Conservation (phyloP, 2,797 vertebrate species). For the Pelochelys cantorii region DNA sequence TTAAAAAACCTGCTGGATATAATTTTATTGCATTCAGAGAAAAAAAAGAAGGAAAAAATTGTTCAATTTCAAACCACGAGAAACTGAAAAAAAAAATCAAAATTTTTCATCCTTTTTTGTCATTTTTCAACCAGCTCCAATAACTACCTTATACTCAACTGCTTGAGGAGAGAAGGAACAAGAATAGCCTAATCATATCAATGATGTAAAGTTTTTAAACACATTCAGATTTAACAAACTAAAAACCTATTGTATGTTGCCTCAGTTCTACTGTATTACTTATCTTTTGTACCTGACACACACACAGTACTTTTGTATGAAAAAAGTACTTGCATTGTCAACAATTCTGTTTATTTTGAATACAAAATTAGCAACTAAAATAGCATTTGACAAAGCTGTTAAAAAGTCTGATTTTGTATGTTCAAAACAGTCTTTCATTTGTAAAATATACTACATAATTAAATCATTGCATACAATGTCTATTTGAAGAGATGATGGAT, state of each 20-base stretch:
- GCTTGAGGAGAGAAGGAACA: neutral
- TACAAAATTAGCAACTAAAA: neutral
- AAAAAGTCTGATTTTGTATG: neutral
- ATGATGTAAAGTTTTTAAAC: neutral
- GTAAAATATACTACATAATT: neutral
- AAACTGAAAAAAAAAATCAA: neutral
- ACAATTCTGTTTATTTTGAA: neutral
- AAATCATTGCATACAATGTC: neutral
- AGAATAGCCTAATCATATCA: neutral
- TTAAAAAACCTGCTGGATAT: neutral
- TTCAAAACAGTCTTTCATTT: constrained; percentile 12
- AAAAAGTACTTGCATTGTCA: neutral
- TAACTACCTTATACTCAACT: neutral
- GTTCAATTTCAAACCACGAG: neutral
- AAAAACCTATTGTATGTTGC: neutral
- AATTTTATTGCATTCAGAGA: neutral
- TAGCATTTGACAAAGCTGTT: constrained; percentile 19
- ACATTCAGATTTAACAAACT: neutral
- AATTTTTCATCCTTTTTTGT: neutral
- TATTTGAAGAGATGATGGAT: constrained; percentile 13
- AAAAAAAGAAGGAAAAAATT: neutral
- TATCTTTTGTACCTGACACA: neutral
- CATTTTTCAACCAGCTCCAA: neutral
- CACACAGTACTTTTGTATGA: neutral
- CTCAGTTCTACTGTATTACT: accelerated